A percentile compares a stretch with the other conserved stretches of the same genome.
Evolutionary conservation across 2,888 invertebrate genomes (phyloP).

Genomic region (Endotricha flammealis): DNA sequence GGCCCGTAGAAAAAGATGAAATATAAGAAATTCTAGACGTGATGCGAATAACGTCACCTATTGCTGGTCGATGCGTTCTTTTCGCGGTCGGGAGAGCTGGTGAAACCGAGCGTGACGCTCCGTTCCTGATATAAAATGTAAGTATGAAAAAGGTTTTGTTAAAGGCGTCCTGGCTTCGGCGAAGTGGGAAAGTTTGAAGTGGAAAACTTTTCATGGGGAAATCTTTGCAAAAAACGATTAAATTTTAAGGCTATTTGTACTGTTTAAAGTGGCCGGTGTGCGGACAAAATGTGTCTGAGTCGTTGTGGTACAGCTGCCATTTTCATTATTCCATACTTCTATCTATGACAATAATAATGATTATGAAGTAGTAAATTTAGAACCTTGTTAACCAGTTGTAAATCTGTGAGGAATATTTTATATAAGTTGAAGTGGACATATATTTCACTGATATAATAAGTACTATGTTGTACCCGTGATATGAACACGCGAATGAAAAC

Average conservation of each 20-base stretch:
- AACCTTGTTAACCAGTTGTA: too few species aligned
- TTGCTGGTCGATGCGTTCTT: constrained; percentile 62
- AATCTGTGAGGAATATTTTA: too few species aligned
- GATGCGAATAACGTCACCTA: constrained; percentile 74
- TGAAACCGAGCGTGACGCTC: constrained; percentile 74
- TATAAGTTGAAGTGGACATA: too few species aligned
- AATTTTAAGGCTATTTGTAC: constrained; percentile 73
- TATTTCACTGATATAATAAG: too few species aligned
- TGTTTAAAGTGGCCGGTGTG: constrained; percentile 47
- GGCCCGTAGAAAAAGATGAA: constrained; percentile 75
- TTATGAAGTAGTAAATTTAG: too few species aligned
- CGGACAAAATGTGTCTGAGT: constrained; percentile 38
- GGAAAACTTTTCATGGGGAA: constrained; percentile 76
- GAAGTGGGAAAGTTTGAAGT: constrained; percentile 77
- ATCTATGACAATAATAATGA: too few species aligned
- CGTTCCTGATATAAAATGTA: constrained; percentile 75
- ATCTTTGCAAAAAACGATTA: constrained; percentile 73
- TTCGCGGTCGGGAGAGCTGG: constrained; percentile 69
- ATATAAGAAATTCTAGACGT: constrained; percentile 77
- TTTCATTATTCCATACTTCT: constrained; percentile 6
- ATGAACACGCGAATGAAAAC: too few species aligned
- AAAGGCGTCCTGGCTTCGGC: constrained; percentile 71
- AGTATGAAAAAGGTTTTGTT: constrained; percentile 77
- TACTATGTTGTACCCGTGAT: too few species aligned
- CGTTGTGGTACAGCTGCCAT: constrained; percentile 1